Conservation (phyloP, 2,888 invertebrate genomes). For the Heliothis peltigera region DNA sequence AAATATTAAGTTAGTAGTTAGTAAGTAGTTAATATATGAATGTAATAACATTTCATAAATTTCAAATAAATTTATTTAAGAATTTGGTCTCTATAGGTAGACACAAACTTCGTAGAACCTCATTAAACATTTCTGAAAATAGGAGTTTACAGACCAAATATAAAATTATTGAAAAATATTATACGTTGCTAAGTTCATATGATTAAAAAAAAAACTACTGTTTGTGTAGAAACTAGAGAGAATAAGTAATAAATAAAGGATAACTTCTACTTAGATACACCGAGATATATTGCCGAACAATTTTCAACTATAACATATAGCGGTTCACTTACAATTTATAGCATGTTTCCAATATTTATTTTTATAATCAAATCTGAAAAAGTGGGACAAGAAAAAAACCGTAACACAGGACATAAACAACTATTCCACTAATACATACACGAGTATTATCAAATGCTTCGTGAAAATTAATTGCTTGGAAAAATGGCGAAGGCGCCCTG, state of each 20-base stretch:
- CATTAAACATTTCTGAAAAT: neutral
- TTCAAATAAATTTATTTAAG: no score
- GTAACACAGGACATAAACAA: slow-evolving; percentile 64
- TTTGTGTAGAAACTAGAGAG: slow-evolving; percentile 32
- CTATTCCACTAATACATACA: slow-evolving; percentile 64
- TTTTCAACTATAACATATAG: slow-evolving; percentile 43
- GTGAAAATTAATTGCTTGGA: slow-evolving; percentile 78
- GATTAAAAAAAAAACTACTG: slow-evolving; percentile 38
- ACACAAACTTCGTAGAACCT: no score
- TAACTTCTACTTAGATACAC: slow-evolving; percentile 44
- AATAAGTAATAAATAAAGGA: slow-evolving; percentile 49
- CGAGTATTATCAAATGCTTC: slow-evolving; percentile 76
- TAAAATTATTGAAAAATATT: neutral
- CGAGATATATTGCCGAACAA: slow-evolving; percentile 48
- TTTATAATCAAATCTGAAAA: slow-evolving; percentile 51
- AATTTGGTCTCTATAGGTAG: no score
- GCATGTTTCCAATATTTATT: slow-evolving; percentile 50
- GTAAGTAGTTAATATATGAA: no score
- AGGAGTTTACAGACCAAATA: neutral
- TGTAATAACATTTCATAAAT: no score
- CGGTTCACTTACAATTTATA: slow-evolving; percentile 43
- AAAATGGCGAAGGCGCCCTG: slow-evolving; percentile 70
- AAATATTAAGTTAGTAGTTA: no score
- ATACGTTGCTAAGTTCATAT: slow-evolving; percentile 10
- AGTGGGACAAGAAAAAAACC: slow-evolving; percentile 59